Evolutionary conservation across 2,113 vertebrate species (phyloP).

Genomic region (Phaethornis superciliosus): DNA sequence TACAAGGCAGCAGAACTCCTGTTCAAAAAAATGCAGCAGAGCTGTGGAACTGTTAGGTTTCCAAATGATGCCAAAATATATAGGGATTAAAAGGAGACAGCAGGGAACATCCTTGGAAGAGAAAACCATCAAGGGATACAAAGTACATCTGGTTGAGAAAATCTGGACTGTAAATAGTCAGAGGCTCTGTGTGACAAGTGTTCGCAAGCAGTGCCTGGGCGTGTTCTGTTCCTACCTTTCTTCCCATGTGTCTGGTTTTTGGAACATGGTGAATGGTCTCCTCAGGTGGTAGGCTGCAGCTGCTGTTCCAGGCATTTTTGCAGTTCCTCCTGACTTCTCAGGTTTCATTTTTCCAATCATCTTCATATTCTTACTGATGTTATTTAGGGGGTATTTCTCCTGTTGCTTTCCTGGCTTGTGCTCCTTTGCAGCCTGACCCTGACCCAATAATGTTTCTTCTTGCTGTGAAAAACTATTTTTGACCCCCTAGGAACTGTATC

Average conservation of each 20-base stretch:
- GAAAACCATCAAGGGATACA: background rate
- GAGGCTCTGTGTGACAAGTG: accelerated
- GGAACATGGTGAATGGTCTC: accelerated
- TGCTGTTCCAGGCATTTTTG: background rate
- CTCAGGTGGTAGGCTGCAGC: background rate
- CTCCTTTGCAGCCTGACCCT: background rate
- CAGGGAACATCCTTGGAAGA: background rate
- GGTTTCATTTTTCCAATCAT: background rate
- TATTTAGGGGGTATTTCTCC: background rate
- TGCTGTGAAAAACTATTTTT: background rate
- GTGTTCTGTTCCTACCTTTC: background rate
- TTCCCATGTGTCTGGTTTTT: background rate
- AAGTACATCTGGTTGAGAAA: too few relatives aligned
- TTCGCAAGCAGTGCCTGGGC: background rate
- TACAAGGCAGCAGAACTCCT: background rate
- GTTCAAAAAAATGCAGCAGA: background rate
- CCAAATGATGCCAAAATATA: accelerated
- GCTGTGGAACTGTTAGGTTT: background rate
- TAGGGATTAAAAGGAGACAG: background rate
- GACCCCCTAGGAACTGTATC: background rate
- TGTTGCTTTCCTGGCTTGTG: background rate
- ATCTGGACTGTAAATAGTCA: background rate
- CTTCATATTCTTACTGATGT: background rate
- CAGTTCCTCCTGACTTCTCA: background rate
- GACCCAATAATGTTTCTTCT: background rate